Percentiles rank a stretch among this genome's conserved stretches.
phyloP scores from a whole-genome alignment of 2,113 vertebrate genomes.

The Halichoerus grypus region DNA sequence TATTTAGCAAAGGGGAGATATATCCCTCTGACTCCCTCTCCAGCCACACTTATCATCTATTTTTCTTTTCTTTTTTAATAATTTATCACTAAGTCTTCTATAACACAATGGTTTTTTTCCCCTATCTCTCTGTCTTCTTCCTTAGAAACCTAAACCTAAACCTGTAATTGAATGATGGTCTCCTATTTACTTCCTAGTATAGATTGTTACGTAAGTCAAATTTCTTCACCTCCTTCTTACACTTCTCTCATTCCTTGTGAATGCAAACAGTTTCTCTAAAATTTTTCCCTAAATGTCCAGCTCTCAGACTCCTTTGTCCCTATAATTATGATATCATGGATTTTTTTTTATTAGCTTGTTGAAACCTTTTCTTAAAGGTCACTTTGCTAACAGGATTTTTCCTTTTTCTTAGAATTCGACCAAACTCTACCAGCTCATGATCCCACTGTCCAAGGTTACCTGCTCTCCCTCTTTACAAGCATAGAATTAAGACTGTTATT shows the following conservation, averaged over 20 bases:
- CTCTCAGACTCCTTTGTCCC: not conserved
- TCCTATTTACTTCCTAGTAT: not conserved
- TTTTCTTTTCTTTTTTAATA: not conserved
- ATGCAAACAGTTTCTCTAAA: not conserved
- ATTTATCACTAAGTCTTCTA: not conserved
- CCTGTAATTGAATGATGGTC: not conserved
- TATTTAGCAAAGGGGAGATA: not conserved
- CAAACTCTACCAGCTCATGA: not conserved
- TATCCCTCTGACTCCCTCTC: not conserved
- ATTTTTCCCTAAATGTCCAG: not conserved
- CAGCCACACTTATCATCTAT: not conserved
- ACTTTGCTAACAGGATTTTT: conserved; percentile 44
- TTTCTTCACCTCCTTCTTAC: not conserved
- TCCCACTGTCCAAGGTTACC: not conserved
- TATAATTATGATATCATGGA: conserved; percentile 30
- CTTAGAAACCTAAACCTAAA: conserved; percentile 11
- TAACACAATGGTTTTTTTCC: not conserved
- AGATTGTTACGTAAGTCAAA: not conserved
- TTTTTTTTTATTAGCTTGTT: not conserved
- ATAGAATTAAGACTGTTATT: not conserved
- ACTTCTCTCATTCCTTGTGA: not conserved
- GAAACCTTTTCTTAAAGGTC: not conserved
- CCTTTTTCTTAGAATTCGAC: conserved; percentile 16
- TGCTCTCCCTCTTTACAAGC: not conserved
- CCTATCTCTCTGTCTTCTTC: not conserved